Evolutionary conservation across 2,113 vertebrate genomes (phyloP).

Genomic region (Ptilorrhoa leucosticta): DNA sequence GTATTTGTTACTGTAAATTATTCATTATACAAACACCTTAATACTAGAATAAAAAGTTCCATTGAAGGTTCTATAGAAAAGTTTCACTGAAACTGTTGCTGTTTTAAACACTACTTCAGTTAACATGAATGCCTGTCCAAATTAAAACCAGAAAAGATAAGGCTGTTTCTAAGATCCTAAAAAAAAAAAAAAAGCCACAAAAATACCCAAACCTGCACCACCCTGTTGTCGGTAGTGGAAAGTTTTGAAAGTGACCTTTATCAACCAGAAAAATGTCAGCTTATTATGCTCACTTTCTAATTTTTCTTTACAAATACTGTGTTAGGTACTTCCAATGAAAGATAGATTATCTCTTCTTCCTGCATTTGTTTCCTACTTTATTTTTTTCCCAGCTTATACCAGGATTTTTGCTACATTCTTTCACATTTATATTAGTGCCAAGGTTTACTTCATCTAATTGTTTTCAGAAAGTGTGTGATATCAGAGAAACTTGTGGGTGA

Average conservation of each 20-base stretch:
- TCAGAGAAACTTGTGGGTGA: neutral
- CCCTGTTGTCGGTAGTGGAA: neutral
- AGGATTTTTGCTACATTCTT: neutral
- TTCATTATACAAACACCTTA: neutral
- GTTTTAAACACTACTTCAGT: neutral
- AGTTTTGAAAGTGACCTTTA: neutral
- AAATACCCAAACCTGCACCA: neutral
- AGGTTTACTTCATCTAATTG: neutral
- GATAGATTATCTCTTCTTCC: neutral
- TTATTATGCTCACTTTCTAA: neutral
- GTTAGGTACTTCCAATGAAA: neutral
- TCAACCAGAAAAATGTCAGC: neutral
- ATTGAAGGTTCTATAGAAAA: no score
- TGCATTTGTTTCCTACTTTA: neutral
- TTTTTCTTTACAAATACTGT: neutral
- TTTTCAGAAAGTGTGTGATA: neutral
- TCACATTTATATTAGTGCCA: neutral
- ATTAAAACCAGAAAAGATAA: neutral
- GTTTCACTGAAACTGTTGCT: neutral
- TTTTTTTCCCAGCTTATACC: neutral
- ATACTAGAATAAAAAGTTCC: neutral
- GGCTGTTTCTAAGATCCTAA: neutral
- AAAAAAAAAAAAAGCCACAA: neutral
- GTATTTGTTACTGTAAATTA: neutral
- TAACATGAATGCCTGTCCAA: neutral